phyloP scores from a whole-genome alignment of 2,797 vertebrate genomes.

The Vipera latastei region DNA sequence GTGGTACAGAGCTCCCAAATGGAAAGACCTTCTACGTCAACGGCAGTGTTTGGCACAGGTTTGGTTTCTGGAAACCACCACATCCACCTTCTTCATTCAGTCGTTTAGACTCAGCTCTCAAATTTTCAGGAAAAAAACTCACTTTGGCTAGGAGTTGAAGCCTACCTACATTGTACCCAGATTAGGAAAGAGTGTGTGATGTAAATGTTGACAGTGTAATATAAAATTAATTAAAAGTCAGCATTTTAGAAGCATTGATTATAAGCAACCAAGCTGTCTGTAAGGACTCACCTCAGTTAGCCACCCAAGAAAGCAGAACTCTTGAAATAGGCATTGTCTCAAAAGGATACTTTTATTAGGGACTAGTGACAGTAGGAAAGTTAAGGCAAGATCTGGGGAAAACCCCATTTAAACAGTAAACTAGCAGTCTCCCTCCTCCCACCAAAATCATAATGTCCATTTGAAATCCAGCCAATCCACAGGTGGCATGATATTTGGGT shows the following conservation, averaged over 20 bases:
- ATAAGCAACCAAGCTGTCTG: neutral
- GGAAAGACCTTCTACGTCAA: conserved; percentile 91
- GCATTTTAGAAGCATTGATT: neutral
- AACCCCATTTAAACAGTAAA: no score
- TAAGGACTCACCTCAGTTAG: no score
- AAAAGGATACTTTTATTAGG: no score
- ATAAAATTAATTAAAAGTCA: neutral
- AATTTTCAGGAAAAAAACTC: neutral
- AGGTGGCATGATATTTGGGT: no score
- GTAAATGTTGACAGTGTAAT: neutral
- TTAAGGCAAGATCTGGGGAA: no score
- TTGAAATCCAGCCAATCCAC: no score
- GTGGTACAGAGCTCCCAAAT: conserved; percentile 85
- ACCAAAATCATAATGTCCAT: no score
- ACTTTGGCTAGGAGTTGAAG: neutral
- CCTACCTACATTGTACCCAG: neutral
- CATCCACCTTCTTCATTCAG: neutral
- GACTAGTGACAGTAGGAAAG: no score
- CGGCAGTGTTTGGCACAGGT: conserved; percentile 92
- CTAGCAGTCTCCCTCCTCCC: no score
- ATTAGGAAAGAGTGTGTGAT: neutral
- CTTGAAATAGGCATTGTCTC: no score
- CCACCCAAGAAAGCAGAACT: no score
- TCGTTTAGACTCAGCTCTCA: neutral
- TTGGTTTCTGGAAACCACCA: conserved; percentile 32